Evolutionary conservation across 37 sponge, comb jelly and placozoan species (phyloP), one percentile per base, ranked within the genome.

Genomic region (Crambe crambe): DNA sequence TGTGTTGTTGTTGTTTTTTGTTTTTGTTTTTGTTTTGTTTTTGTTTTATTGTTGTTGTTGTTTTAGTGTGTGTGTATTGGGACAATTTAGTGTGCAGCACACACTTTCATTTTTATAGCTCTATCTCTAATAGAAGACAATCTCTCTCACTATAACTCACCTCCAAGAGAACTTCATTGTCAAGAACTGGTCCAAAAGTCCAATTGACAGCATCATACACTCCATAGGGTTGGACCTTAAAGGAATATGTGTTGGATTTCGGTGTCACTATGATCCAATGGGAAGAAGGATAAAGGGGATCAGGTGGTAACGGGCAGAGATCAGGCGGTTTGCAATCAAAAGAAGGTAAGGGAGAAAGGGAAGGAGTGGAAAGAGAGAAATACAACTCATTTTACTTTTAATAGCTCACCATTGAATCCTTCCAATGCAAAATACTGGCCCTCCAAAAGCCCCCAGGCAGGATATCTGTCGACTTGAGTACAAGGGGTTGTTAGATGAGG

Each of bases 371-470:
- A n/a, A n/a, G n/a, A n/a, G n/a, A n/a, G n/a, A n/a, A n/a, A n/a
- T n/a, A n/a, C n/a, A n/a, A n/a, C n/a, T n/a, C n/a, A n/a, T n/a
- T n/a, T n/a, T n/a, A n/a, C n/a, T n/a, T n/a, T n/a, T n/a, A 12
- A 47, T 47, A 15, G 44, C 87, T 95, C 31, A 92, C 94, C 68
- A 23, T 58, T 51, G 77, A 84, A 98, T 27, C 96, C 99, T 34
- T 96, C 99, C n/a, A 96, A 82, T 0, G 74, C 92, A 2, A 91
- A 80, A 71, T 22, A 87, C 90, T 30, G 92, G 92, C 5, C 94
- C 99, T 21, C 99, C 99, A 73, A 68, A 94, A 1, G 39, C 61
- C 6, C 81, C 94, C 36, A 98, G 75, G 80, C 99, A 98, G 35
- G 99, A 92, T 0, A 87, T 94, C 81, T 85, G 17, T 56, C 12